A percentile compares a stretch with the other conserved stretches of the same genome.
phyloP scores from a whole-genome alignment of 1,140 invertebrate genomes.

The Drosophila asahinai region DNA sequence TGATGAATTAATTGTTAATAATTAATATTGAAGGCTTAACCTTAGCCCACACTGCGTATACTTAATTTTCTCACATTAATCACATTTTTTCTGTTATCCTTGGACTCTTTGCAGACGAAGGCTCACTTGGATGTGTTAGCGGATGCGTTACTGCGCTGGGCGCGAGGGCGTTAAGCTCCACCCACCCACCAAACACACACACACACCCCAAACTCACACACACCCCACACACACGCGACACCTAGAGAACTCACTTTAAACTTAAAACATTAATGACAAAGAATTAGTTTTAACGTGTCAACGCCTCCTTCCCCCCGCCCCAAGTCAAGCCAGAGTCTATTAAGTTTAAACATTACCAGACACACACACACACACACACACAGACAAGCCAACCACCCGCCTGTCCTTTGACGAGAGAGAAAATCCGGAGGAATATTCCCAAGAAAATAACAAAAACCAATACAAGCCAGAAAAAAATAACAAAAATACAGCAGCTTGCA shows the following conservation, averaged over 20 bases:
- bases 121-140: conserved; percentile 96
- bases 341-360: conserved; percentile 53
- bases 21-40: too few relatives aligned
- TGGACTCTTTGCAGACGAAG: conserved; percentile 90
- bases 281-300: conserved; percentile 64
- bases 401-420: conserved; percentile 41
- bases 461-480: conserved; percentile 2
- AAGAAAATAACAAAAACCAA: conserved; percentile 30
- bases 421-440: conserved; percentile 17
- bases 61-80: background rate
- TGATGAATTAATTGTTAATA: background rate
- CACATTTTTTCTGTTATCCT: conserved; percentile 11
- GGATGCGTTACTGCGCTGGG: conserved; percentile 96
- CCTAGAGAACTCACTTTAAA: conserved; percentile 59
- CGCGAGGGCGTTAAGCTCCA: conserved; percentile 91
- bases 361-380: conserved; percentile 43
- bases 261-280: conserved; percentile 70
- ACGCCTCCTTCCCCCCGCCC: background rate
- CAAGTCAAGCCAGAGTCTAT: conserved; percentile 32
- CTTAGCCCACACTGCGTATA: background rate
- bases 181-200: conserved; percentile 29
- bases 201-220: conserved; percentile 17
- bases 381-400: conserved; percentile 54
- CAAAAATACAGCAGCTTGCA: conserved; percentile 38
- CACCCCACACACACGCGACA: conserved; percentile 31